phyloP scores from a whole-genome alignment of 2,888 invertebrate genomes.

The Drosophila setosimentum region DNA sequence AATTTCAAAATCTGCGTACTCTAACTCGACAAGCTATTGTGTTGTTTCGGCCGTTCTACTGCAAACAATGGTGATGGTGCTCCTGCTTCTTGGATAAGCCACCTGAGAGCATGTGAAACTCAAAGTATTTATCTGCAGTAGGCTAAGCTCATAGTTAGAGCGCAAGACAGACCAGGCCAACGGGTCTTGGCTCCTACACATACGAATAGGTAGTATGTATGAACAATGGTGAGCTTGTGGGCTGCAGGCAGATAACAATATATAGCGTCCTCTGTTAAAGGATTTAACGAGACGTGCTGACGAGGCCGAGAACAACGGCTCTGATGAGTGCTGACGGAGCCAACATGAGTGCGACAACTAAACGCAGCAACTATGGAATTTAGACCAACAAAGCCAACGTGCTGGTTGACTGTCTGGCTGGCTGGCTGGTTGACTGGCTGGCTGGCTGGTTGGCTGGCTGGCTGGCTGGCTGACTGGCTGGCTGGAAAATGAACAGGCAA shows the following conservation, averaged over 20 bases:
- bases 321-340: conserved; percentile 57
- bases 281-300: conserved; percentile 71
- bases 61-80: conserved; percentile 24
- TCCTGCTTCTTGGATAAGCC: conserved; percentile 43
- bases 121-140: conserved; percentile 56
- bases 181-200: conserved; percentile 11
- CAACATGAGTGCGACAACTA: conserved; percentile 55
- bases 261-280: conserved; percentile 54
- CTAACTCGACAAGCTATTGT: conserved; percentile 54
- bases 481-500: conserved; percentile 74
- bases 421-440: background rate
- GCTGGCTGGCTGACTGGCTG: background rate
- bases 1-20: conserved; percentile 59
- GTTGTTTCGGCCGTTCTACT: conserved; percentile 32
- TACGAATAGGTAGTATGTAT: conserved; percentile 26
- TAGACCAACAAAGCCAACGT: conserved; percentile 62
- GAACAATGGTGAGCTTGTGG: conserved; percentile 52
- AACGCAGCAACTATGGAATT: conserved; percentile 69
- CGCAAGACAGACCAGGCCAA: conserved; percentile 33
- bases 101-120: conserved; percentile 60
- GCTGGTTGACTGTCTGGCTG: conserved; percentile 4
- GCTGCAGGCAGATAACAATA: conserved; percentile 77
- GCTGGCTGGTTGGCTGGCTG: conserved; percentile 31
- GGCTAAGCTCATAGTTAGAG: conserved; percentile 59
- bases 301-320: conserved; percentile 47